Percentiles rank a stretch among this genome's conserved stretches.
Evolutionary conservation across 2,113 vertebrate species (phyloP).

Genomic region (Crotalus horridus): DNA sequence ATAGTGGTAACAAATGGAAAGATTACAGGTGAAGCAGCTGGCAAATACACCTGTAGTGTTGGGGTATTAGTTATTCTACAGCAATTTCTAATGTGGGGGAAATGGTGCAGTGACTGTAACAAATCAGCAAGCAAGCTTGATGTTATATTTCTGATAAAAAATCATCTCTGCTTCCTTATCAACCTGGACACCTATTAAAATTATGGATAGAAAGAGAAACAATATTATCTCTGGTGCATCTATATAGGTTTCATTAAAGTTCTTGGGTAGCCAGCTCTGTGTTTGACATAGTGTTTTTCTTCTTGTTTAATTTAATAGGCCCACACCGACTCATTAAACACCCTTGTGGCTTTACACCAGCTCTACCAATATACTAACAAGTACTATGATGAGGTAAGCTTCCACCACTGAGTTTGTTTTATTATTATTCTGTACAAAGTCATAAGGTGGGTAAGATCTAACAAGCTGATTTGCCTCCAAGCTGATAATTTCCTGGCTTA

Average conservation of each 20-base stretch:
- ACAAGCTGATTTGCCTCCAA: not conserved
- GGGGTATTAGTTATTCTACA: slow-evolving; percentile 2
- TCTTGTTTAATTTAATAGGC: slow-evolving; percentile 71
- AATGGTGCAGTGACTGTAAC: slow-evolving; percentile 16
- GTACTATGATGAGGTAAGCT: slow-evolving; percentile 95
- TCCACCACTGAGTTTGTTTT: not conserved
- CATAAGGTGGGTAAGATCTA: not conserved
- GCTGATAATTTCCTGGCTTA: not conserved
- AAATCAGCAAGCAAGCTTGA: slow-evolving; percentile 14
- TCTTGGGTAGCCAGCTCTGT: slow-evolving; percentile 7
- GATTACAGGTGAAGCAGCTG: slow-evolving; percentile 29
- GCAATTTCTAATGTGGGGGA: not conserved
- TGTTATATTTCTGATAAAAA: slow-evolving; percentile 18
- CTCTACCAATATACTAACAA: slow-evolving; percentile 98
- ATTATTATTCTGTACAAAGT: slow-evolving; percentile 5
- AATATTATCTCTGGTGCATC: not conserved
- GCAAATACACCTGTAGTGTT: slow-evolving; percentile 22
- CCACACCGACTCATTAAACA: slow-evolving; percentile 96
- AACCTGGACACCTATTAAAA: slow-evolving; percentile 10
- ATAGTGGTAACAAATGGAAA: not conserved
- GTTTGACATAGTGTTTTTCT: slow-evolving; percentile 36
- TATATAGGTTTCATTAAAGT: not conserved
- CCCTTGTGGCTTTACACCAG: slow-evolving; percentile 92
- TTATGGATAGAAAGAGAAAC: slow-evolving; percentile 24
- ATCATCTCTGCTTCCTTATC: slow-evolving; percentile 17